These are phyloP conservation scores for Physeter macrocephalus DNA, from an alignment of 2,113 vertebrate genomes.

Conservation along the genomic window DNA sequence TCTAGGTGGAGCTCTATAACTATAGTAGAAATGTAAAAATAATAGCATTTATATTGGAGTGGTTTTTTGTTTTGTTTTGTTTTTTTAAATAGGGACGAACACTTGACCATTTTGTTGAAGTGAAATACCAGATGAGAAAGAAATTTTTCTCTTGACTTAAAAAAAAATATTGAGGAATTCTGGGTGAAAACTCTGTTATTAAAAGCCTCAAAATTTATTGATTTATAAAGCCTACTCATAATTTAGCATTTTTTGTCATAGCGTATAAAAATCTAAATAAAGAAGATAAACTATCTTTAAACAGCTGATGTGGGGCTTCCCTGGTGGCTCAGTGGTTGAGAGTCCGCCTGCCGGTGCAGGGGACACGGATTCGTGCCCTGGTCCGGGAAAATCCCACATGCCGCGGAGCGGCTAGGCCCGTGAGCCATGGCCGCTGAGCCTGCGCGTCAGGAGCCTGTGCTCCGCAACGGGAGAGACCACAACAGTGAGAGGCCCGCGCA, in stretches of 20 bases:
- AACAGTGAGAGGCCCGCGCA: no score
- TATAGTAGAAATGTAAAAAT: conserved; percentile 61
- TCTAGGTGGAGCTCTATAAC: conserved; percentile 83
- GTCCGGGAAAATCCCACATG: no score
- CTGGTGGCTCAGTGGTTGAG: no score
- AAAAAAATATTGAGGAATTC: conserved; percentile 1
- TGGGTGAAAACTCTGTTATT: conserved; percentile 19
- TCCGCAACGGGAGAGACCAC: no score
- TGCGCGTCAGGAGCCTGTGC: no score
- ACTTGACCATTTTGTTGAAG: conserved; percentile 39
- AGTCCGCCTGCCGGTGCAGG: no score
- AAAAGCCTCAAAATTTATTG: conserved; percentile 28
- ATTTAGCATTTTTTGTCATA: conserved; percentile 23
- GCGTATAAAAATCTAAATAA: neutral
- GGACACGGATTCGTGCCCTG: no score
- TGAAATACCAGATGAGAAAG: neutral
- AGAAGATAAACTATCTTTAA: neutral
- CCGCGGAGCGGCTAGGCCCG: no score
- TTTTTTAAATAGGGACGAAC: neutral
- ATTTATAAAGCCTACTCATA: neutral
- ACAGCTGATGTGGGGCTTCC: neutral
- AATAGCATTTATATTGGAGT: neutral
- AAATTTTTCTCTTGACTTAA: neutral
- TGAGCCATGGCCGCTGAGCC: no score
- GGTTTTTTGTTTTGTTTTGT: neutral